Base-by-base conservation (phyloP, 1,140 invertebrate genomes). In the Colletes latitarsis region DNA sequence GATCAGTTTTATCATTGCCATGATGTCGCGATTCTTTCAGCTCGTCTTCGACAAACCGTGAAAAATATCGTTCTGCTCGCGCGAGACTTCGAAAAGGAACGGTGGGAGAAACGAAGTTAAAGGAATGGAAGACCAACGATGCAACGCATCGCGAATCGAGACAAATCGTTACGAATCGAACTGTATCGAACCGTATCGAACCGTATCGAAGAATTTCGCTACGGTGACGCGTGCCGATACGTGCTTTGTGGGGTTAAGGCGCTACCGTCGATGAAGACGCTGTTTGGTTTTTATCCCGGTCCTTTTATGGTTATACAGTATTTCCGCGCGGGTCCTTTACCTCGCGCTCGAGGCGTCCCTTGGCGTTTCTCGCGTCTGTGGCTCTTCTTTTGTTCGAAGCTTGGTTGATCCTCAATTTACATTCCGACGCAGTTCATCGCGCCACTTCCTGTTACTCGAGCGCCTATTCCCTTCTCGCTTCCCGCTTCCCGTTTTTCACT, bases 381-480 rank as follows among this genome's bases (percentile, higher is more conserved):
- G 52, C 15, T 68, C 52, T 77, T 74, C 57, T 69, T 62, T 39
- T 67, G 55, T 52, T 74, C 53, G 55, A 55, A n/a, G 52, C 66
- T 77, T 49, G 41, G 41, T 30, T 57, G 66, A 83, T 58, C 49
- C 76, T 66, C 67, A 43, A 85, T 85, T 83, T 85, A 78, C 82
- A 85, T 85, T 85, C 82, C 82, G 64, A 55, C 81, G 71, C 49
- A 83, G 76, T 70, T 53, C 58, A 58, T 63, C 53, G 58, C 52
- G 60, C 12, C 14, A 67, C 66, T 83, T 85, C 83, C 76, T 80
- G 66, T 75, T 83, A 66, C 60, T 55, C 46, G 57, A 62, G 19
- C 64, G 81, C 53, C 41, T 53, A 30, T 30, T 30, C 30, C 30
- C 30, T 30, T 53, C 19, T 52, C 30, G 8, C 58, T 66, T 46